Evolutionary conservation across 2,113 vertebrate genomes (phyloP), one percentile per base, ranked within the genome.

Genomic region (Pterophyllum scalare): DNA sequence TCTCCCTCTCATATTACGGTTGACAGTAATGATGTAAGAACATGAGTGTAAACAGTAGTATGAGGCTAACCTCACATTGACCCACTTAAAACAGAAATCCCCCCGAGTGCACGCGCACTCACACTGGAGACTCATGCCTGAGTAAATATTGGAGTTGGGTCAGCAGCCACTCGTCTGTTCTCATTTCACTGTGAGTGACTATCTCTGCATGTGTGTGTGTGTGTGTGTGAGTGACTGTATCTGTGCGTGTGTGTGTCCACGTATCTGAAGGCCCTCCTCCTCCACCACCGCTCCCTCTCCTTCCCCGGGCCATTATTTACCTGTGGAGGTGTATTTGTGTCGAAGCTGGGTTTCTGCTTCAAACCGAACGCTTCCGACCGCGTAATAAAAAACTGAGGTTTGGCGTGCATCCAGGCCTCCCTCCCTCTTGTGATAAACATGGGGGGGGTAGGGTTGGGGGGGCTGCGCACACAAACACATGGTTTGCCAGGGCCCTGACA

Each of bases 81-180:
- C 92, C 93, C 88, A 93, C 84, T 92, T 92, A 88, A 89, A 89
- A 87, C 49, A 75, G 89, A 91, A 90, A 88, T 91, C 82, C 92
- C 90, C 91, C 77, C 56, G 81, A 92, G 92, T 85, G 28, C 64
- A 70, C 57, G 28, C 61, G n/a, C 81, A 60, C 83, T 62, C 85
- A 72, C 77, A 56, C 85, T 46, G 56, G 78, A 88, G 59, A 81
- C 81, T 85, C 86, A 72, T 83, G 85, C 89, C 90, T 88, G 89
- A 92, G 87, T 93, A 95, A 94, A 94, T 93, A 93, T 94, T 94
- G 91, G 85, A 90, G 87, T 86, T 89, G 79, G 79, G 82, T 93
- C 88, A 89, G 89, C 89, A 84, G 90, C 81, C 61, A 67, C 77
- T 92, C 65, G 80, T 84, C 81, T 86, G 35, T 64, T 88, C 88